phyloP scores from a whole-genome alignment of 2,797 vertebrate species.

The Podarcis siculus region DNA sequence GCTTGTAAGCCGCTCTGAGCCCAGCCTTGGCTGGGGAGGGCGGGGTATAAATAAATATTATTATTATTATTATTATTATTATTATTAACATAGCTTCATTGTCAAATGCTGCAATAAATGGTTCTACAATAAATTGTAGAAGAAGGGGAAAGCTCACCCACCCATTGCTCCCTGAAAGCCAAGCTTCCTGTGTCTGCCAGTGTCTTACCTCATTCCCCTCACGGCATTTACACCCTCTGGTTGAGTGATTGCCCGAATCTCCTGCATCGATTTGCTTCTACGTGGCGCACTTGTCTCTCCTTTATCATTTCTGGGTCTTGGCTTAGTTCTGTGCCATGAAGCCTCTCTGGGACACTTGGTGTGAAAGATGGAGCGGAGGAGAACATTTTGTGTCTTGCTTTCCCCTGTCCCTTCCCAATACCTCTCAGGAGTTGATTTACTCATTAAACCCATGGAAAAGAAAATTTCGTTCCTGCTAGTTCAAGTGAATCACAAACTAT shows the following conservation, averaged over 20 bases:
- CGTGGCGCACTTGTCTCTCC: conserved; percentile 23
- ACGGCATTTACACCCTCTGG: conserved; percentile 22
- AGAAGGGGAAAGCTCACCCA: conserved; percentile 13
- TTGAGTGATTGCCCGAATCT: conserved; percentile 35
- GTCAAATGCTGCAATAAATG: conserved; percentile 44
- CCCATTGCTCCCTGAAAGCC: conserved; percentile 39
- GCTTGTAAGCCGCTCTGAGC: too few relatives aligned
- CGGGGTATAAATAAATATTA: too few relatives aligned
- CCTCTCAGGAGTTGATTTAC: conserved; percentile 37
- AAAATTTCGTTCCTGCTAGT: neutral
- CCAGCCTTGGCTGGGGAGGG: too few relatives aligned
- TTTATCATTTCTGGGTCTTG: neutral
- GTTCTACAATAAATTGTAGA: conserved; percentile 7
- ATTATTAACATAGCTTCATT: conserved; percentile 45
- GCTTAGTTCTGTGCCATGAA: conserved; percentile 11
- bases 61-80: too few relatives aligned
- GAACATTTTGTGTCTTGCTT: conserved; percentile 26
- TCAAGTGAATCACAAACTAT: neutral
- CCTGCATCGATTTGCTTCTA: conserved; percentile 42
- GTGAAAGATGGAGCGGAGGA: neutral
- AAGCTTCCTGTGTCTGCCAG: neutral
- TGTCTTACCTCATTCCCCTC: conserved; percentile 28
- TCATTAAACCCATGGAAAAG: neutral
- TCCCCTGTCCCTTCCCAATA: conserved; percentile 17
- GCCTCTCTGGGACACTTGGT: conserved; percentile 20